phyloP scores from a whole-genome alignment of 2,888 invertebrate genomes.

The Nudaria mundana region DNA sequence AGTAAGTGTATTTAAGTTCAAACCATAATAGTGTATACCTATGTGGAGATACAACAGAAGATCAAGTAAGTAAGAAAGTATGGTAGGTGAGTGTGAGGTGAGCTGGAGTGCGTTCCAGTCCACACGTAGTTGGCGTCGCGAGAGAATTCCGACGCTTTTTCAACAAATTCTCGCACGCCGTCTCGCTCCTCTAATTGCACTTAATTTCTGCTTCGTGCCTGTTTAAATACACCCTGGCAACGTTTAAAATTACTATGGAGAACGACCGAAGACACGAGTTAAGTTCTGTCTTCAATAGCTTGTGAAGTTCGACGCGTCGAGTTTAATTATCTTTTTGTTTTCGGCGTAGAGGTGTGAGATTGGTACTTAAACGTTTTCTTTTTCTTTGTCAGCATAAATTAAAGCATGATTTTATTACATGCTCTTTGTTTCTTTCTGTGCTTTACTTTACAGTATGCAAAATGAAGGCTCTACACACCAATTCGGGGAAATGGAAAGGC shows the following conservation, averaged over 20 bases:
- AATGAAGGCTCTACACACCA: no score
- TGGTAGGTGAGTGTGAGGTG: conserved; percentile 15
- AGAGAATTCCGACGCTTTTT: conserved; percentile 65
- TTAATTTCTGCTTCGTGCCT: conserved; percentile 73
- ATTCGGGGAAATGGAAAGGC: no score
- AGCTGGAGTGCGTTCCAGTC: conserved; percentile 53
- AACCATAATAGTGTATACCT: no score
- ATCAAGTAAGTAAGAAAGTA: no score
- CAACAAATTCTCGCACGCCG: conserved; percentile 65
- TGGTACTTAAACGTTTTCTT: conserved; percentile 20
- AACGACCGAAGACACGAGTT: conserved; percentile 29
- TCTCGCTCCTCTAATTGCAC: conserved; percentile 69
- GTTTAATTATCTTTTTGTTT: conserved; percentile 19
- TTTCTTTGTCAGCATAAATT: no score
- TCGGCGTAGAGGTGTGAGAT: conserved; percentile 10
- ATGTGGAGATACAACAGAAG: no score
- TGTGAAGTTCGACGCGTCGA: conserved; percentile 22
- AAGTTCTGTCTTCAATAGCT: conserved; percentile 24
- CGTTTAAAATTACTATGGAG: conserved; percentile 52
- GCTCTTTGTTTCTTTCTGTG: no score
- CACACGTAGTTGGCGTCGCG: conserved; percentile 59
- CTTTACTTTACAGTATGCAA: no score
- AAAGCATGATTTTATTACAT: not conserved
- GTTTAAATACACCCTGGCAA: conserved; percentile 62
- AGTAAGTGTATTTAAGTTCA: no score